phyloP scores from a whole-genome alignment of 2,888 invertebrate genomes.

The Sialis fuliginosa region DNA sequence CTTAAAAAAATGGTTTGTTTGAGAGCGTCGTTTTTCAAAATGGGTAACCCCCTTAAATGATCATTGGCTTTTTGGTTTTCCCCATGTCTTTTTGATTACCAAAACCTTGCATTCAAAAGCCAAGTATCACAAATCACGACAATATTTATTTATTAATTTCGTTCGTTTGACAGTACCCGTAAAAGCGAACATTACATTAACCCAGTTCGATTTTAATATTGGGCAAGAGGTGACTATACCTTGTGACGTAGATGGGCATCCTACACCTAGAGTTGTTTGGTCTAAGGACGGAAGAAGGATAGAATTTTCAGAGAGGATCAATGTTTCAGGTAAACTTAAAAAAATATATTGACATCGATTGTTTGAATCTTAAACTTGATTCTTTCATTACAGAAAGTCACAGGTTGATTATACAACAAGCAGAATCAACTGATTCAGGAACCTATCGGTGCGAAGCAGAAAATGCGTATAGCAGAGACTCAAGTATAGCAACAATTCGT shows the following conservation, averaged over 20 bases:
- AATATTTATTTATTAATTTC: neutral
- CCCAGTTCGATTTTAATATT: slow-evolving; percentile 36
- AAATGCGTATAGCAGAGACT: slow-evolving; percentile 51
- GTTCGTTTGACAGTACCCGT: slow-evolving; percentile 36
- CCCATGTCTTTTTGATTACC: too few relatives aligned
- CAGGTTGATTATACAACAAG: slow-evolving; percentile 47
- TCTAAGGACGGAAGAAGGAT: slow-evolving; percentile 53
- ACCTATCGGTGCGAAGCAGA: slow-evolving; percentile 67
- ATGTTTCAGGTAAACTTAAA: slow-evolving; percentile 39
- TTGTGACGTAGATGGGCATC: slow-evolving; percentile 64
- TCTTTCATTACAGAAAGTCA: slow-evolving; percentile 34
- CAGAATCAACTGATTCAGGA: slow-evolving; percentile 54
- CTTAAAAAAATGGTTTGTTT: too few relatives aligned
- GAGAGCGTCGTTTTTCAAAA: too few relatives aligned
- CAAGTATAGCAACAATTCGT: slow-evolving; percentile 43
- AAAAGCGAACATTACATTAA: slow-evolving; percentile 39
- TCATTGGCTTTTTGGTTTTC: too few relatives aligned
- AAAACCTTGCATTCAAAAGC: too few relatives aligned
- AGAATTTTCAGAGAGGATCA: slow-evolving; percentile 33
- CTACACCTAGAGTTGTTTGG: slow-evolving; percentile 62
- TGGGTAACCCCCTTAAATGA: too few relatives aligned
- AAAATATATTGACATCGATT: too few relatives aligned
- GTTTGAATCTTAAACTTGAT: slow-evolving; percentile 1
- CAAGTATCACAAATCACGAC: too few relatives aligned
- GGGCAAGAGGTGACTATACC: slow-evolving; percentile 51